Conservation (phyloP, 2,888 invertebrate species). For the Amiota mariae region DNA sequence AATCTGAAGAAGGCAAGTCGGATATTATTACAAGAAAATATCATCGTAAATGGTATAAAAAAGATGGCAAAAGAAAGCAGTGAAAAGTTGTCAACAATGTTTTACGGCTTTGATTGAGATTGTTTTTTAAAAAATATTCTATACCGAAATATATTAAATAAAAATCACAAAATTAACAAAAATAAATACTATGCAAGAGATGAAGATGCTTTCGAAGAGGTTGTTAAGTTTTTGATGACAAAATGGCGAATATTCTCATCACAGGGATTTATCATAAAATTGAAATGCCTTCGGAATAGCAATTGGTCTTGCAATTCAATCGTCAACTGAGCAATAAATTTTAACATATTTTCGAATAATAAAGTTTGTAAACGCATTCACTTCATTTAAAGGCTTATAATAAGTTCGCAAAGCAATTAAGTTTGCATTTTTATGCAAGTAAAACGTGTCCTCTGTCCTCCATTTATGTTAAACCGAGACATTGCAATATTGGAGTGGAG, state of each 20-base stretch:
- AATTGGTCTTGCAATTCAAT: no score
- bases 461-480: no score
- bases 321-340: not conserved
- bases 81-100: constrained; percentile 64
- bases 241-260: not conserved
- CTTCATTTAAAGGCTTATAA: constrained; percentile 15
- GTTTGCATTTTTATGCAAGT: not conserved
- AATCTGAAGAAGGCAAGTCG: no score
- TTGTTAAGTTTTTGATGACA: not conserved
- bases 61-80: constrained; percentile 37
- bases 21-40: no score
- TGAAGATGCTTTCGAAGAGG: not conserved
- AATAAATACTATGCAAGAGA: no score
- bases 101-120: constrained; percentile 48
- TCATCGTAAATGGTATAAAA: no score
- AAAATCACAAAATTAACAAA: no score
- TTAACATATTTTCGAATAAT: constrained; percentile 34
- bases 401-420: constrained; percentile 21
- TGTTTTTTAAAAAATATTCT: not conserved
- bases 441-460: no score
- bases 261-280: no score
- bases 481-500: not conserved
- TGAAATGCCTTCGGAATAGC: no score
- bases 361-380: constrained; percentile 47
- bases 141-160: no score